Base-by-base conservation (phyloP, 2,888 invertebrate genomes). In the Scaptomyza reducta region DNA sequence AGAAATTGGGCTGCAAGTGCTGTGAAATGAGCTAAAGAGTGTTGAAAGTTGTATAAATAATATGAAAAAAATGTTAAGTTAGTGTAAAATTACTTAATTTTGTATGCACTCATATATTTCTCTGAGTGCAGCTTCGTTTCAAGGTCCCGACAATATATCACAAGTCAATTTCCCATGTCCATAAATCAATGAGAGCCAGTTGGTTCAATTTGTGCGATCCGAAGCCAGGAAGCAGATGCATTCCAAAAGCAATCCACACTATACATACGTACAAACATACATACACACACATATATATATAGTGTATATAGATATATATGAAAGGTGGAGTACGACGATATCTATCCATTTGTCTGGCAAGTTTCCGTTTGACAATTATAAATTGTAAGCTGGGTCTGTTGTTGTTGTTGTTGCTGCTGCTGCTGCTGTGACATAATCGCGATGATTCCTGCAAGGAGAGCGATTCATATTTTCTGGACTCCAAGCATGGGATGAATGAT, bases 351-450 rank as follows among this genome's bases (percentile, higher is more conserved):
- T 82, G 82, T 82, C 82, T 81, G 84, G 74, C 65, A 70, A 77
- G 79, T 79, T 77, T 75, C 65, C 61, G 81, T 73, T 60, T 85
- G 84, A 84, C 84, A 84, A 84, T 84, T 84, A 84, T 84, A 84
- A 84, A 84, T 84, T 85, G 86, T 83, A 77, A 84, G 69, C 75
- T 79, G 57, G 46, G 38, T 38, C 14, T 38, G 38, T 4, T 33
- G 33, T 3, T 31, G 11, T 6, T 38, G 38, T 3, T 33, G 33
- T 10, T 29, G 11, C 42, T 76, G 77, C 71, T 63, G 67, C 42
- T 76, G 77, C 71, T 63, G 67, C 70, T 68, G 77, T 82, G 84
- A 84, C 84, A 85, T 84, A 85, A 85, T 84, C 84, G 86, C 77
- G 86, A 74, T 85, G 81, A 81, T 73, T 70, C 69, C 77, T 62